Base-by-base conservation (phyloP, 2,888 invertebrate species). In the Drosophila sordidula region DNA sequence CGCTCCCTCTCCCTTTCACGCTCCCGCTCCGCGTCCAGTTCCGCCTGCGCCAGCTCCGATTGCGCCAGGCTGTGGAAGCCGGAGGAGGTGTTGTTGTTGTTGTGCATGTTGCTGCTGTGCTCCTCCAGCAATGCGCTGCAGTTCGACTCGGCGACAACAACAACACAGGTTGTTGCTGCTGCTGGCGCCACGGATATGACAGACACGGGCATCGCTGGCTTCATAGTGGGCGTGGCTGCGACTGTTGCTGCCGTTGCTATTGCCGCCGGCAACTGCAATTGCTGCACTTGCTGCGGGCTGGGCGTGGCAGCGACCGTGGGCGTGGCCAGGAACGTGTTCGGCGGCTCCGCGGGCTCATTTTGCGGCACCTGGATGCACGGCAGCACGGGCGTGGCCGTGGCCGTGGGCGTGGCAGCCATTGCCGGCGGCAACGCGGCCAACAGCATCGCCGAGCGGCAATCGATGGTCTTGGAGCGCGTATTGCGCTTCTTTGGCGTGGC, bases 381-480 rank as follows among this genome's bases (percentile, higher is more conserved):
- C 65, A 54, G 9, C 39, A 49, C 16, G 14, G 41, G 22, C 45
- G 14, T 34, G n/a, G 12, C 1, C 45, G 14, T 34, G n/a, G 12
- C 2, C 4, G 36, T 54, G 45, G 49, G 11, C 14, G 32, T 54
- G 34, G 12, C 22, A 5, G 42, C n/a, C 8, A 39, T n/a, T 8
- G 49, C 22, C 0, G 41, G 9, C 25, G 36, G 46, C 42, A 54
- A 18, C 9, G 36, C 49, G 26, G 58, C 29, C 50, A 75, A 12
- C 45, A 74, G 6, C 55, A 80, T 12, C 11, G 78, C 85, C 0
- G 81, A 76, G 0, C 84, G 78, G 42, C 89, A 90, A 51, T 91
- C 90, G 36, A 90, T 78, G 3, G 91, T 91, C 63, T 90, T 90
- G 18, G 91, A 90, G 18, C 90, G 90, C 78, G 85, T 85, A 29